Base-by-base conservation (phyloP, 2,113 vertebrate species). In the Poeciliopsis occidentalis region DNA sequence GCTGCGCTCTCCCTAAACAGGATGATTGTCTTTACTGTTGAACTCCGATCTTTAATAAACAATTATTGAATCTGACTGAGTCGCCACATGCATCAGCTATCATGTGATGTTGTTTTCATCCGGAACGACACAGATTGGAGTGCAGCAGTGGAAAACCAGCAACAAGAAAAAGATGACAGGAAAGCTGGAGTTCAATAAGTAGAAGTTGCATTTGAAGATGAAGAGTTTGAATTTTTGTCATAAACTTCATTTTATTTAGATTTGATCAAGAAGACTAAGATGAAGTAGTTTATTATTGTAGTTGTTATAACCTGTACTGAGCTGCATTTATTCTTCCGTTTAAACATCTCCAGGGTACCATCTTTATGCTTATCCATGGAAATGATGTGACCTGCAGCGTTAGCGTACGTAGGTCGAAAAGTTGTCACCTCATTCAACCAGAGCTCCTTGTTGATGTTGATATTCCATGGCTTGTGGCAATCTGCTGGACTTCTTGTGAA, bases 61-160 rank as follows among this genome's bases (percentile, higher is more conserved):
- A n/a, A 69, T 65, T 66, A 80, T 51, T 63, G 30, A 71, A 67
- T 71, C 24, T 69, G 67, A 71, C 60, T 69, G 79, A 87, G 79
- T 86, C 87, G 88, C 84, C 80, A 71, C 60, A 86, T 86, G 86
- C 86, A 84, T 84, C 83, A 87, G 85, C 85, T 76, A 83, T 86
- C 83, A 88, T 90, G 86, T 88, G 90, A 86, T 83, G 68, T 83
- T 76, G 67, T 67, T 74, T 27, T 6, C 15, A 44, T n/a, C 34
- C 65, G 78, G 51, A 69, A 79, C 79, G 67, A 83, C 62, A 64
- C 72, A 79, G 77, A 75, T 75, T 83, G 67, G 67, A 69, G 73
- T 62, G 67, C 61, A 64, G 29, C 65, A 57, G 77, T 10, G 62
- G 63, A 78, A 72, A 81, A 19, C 6, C 39, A 6, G 19, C 17